Percentiles rank a stretch among this genome's conserved stretches.
phyloP scores from a whole-genome alignment of 2,888 invertebrate genomes.

The Papilio protenor region DNA sequence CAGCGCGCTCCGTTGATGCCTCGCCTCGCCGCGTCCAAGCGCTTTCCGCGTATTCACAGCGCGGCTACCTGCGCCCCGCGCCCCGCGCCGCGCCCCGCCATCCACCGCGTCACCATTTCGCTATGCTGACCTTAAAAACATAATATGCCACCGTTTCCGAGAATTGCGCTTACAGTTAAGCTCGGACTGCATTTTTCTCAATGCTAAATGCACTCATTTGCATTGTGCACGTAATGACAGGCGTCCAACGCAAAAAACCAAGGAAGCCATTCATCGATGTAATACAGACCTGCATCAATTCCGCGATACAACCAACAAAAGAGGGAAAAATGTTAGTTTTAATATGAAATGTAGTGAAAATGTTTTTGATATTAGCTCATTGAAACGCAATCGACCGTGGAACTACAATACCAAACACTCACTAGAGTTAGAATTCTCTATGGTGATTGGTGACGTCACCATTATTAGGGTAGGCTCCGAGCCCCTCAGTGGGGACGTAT shows the following conservation, averaged over 20 bases:
- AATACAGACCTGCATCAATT: constrained; percentile 28
- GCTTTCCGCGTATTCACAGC: constrained; percentile 34
- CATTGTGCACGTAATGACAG: constrained; percentile 41
- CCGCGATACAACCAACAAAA: constrained; percentile 33
- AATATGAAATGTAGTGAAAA: background rate
- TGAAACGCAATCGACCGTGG: background rate
- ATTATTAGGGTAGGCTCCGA: too few relatives aligned
- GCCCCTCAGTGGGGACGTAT: too few relatives aligned
- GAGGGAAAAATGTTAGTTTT: constrained; percentile 32
- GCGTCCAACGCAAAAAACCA: constrained; percentile 35
- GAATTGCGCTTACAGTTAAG: constrained; percentile 41
- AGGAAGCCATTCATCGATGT: constrained; percentile 37
- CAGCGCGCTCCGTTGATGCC: constrained; percentile 11
- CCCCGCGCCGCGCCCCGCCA: background rate
- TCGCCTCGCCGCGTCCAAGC: constrained; percentile 2
- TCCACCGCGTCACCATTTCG: constrained; percentile 44
- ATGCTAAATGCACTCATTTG: constrained; percentile 42
- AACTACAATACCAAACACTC: constrained; percentile 17
- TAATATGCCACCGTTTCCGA: constrained; percentile 42
- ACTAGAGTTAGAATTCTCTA: background rate
- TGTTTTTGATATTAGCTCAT: constrained; percentile 19
- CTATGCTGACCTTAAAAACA: constrained; percentile 45
- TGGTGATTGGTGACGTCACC: background rate
- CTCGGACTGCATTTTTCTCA: constrained; percentile 39
- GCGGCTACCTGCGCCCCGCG: constrained; percentile 31